Evolutionary conservation across 2,888 invertebrate genomes (phyloP).

Genomic region (Tetragnatha montana): DNA sequence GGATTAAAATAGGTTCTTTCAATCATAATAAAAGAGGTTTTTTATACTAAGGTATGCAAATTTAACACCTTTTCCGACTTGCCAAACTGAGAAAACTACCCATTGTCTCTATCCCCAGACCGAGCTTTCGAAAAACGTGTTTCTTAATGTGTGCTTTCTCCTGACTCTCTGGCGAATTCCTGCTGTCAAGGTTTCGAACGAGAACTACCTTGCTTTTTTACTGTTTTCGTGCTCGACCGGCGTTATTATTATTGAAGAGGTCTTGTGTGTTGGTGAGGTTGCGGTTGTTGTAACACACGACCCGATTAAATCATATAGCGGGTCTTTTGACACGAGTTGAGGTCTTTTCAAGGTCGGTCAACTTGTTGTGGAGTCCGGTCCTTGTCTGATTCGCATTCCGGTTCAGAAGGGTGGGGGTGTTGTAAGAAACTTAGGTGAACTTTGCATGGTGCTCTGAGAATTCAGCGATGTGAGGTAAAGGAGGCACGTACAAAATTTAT

Average conservation of each 20-base stretch:
- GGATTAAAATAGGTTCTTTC: no score
- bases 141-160: conserved; percentile 21
- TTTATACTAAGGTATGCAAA: not conserved
- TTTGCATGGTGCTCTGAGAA: no score
- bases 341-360: conserved; percentile 24
- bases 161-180: conserved; percentile 15
- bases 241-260: not conserved
- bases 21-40: no score
- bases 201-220: not conserved
- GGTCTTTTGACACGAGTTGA: not conserved
- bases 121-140: conserved; percentile 28
- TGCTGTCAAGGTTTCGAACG: conserved; percentile 5
- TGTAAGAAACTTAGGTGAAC: not conserved
- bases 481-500: not conserved
- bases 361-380: not conserved
- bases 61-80: not conserved
- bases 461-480: not conserved
- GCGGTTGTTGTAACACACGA: conserved; percentile 3
- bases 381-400: not conserved
- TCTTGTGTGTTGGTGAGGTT: conserved; percentile 2
- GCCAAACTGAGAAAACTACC: conserved; percentile 16
- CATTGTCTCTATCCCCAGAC: conserved; percentile 22
- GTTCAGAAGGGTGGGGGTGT: not conserved
- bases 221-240: not conserved
- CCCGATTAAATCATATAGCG: not conserved